Percentiles rank a stretch among this genome's conserved stretches.
Evolutionary conservation across 2,888 invertebrate species (phyloP).

Genomic region (Cheilosia impressa): DNA sequence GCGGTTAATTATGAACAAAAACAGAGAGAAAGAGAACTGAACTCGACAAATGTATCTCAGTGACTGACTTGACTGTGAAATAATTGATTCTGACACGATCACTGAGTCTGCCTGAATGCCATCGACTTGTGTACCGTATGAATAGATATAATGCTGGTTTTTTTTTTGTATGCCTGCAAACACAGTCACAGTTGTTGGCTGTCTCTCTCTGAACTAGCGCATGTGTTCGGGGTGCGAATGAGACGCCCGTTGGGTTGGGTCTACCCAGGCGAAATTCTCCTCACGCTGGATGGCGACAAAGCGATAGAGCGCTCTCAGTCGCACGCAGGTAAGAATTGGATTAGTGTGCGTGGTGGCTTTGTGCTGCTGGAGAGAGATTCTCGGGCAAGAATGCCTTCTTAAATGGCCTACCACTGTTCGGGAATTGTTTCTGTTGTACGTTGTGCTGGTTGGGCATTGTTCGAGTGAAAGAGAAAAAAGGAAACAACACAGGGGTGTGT

Average conservation of each 20-base stretch:
- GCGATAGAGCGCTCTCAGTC: background rate
- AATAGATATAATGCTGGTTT: slow-evolving; percentile 45
- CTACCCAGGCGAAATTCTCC: slow-evolving; percentile 1
- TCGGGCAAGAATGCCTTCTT: slow-evolving; percentile 61
- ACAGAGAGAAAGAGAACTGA: slow-evolving; percentile 68
- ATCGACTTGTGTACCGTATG: slow-evolving; percentile 43
- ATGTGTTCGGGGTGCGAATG: slow-evolving; percentile 8
- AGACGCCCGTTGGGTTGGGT: slow-evolving; percentile 46
- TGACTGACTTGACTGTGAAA: slow-evolving; percentile 77
- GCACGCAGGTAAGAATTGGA: background rate
- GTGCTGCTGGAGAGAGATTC: slow-evolving; percentile 52
- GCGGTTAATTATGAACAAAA: slow-evolving; percentile 54
- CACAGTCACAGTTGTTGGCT: slow-evolving; percentile 76
- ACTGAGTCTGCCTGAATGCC: slow-evolving; percentile 65
- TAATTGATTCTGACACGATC: slow-evolving; percentile 76
- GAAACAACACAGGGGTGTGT: slow-evolving; percentile 77
- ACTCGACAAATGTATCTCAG: slow-evolving; percentile 77
- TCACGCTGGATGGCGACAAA: slow-evolving; percentile 5
- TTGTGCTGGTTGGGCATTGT: slow-evolving; percentile 41
- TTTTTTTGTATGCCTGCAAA: slow-evolving; percentile 63
- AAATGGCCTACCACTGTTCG: slow-evolving; percentile 75
- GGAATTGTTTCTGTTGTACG: slow-evolving; percentile 73
- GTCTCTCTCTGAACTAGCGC: slow-evolving; percentile 62
- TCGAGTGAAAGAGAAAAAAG: slow-evolving; percentile 64
- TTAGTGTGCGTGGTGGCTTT: slow-evolving; percentile 25